phyloP scores from a whole-genome alignment of 64 coral and sea anemone species.

The Stichodactyla helianthus region DNA sequence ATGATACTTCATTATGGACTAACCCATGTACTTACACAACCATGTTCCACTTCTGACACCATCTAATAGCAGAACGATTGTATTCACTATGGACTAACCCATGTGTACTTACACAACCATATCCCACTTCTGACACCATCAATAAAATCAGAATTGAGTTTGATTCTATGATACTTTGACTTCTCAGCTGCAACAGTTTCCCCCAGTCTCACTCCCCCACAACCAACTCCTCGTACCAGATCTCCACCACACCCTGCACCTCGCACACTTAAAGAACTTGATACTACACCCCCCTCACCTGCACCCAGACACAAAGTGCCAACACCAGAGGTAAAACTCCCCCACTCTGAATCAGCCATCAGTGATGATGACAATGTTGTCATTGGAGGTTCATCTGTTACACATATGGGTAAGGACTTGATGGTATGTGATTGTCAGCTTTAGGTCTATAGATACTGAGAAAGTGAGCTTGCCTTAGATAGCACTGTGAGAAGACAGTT shows the following conservation, averaged over 20 bases:
- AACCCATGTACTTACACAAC: background rate
- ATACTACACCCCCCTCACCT: background rate
- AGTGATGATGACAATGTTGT: slow-evolving; percentile 5
- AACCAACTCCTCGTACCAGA: slow-evolving; percentile 25
- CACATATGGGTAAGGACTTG: background rate
- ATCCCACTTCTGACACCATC: background rate
- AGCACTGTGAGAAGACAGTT: no score
- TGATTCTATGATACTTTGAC: background rate
- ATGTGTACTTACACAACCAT: background rate
- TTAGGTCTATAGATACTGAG: no score
- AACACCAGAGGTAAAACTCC: background rate
- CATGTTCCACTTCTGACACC: background rate
- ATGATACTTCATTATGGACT: background rate
- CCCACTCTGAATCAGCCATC: background rate
- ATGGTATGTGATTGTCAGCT: background rate
- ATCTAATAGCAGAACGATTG: background rate
- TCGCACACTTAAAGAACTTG: background rate
- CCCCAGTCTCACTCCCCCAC: slow-evolving; percentile 11
- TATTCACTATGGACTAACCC: background rate
- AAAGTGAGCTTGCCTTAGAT: no score
- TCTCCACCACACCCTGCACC: slow-evolving; percentile 26
- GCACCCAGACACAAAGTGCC: background rate
- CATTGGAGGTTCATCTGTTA: background rate
- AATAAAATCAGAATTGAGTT: background rate
- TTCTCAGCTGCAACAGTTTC: background rate